A percentile compares a stretch with the other conserved stretches of the same genome.
Conservation (phyloP, 1,140 invertebrate genomes). For the Tetraneura akinire region DNA sequence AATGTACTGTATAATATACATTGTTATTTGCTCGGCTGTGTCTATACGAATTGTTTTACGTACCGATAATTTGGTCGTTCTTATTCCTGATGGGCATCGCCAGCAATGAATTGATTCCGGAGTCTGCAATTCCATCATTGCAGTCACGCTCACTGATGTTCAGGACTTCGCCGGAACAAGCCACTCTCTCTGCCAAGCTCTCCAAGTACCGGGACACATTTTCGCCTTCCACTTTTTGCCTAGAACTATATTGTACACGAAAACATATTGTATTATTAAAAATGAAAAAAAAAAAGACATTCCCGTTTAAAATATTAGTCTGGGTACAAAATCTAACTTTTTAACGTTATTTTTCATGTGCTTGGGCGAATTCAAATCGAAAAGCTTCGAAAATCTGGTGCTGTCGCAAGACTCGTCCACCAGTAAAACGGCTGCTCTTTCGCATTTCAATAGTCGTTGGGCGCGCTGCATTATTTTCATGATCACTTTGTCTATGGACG, state of each 20-base stretch:
- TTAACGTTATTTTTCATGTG: slow-evolving; percentile 19
- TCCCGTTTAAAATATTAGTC: no score
- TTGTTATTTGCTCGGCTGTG: no score
- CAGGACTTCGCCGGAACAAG: slow-evolving; percentile 59
- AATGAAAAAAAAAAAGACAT: no score
- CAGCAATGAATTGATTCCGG: slow-evolving; percentile 57
- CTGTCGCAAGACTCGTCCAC: slow-evolving; percentile 58
- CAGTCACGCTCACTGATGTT: slow-evolving; percentile 59
- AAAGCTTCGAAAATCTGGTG: slow-evolving; percentile 59
- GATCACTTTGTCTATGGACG: slow-evolving; percentile 61
- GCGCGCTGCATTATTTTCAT: slow-evolving; percentile 62
- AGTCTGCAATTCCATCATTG: slow-evolving; percentile 28
- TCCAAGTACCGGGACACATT: slow-evolving; percentile 57
- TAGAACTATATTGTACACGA: slow-evolving; percentile 19
- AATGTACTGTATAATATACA: no score
- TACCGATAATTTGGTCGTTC: slow-evolving; percentile 61
- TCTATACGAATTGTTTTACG: slow-evolving; percentile 39
- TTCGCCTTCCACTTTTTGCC: slow-evolving; percentile 53
- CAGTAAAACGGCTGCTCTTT: slow-evolving; percentile 61
- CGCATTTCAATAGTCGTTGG: slow-evolving; percentile 61
- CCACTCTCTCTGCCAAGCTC: slow-evolving; percentile 60
- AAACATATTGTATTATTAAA: neutral
- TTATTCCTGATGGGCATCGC: slow-evolving; percentile 62
- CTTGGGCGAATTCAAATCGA: slow-evolving; percentile 57
- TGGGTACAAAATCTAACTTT: no score